Percentiles rank a stretch among this genome's conserved stretches.
Conservation (phyloP, 2,888 invertebrate species). For the Hirtodrosophila duncani region DNA sequence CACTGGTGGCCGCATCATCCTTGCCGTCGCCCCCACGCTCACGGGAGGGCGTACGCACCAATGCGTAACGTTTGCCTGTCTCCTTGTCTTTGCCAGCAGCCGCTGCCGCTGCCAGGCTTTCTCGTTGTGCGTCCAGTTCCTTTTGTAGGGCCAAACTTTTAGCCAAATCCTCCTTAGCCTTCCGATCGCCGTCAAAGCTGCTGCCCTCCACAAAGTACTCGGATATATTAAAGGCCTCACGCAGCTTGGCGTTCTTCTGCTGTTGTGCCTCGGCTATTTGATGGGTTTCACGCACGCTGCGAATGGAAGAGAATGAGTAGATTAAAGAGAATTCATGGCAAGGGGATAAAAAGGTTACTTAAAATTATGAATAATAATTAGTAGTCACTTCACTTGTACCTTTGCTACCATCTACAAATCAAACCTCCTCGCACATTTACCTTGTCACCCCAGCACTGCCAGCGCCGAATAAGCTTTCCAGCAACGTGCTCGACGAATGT, state of each 20-base stretch:
- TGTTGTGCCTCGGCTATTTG: slow-evolving; percentile 97
- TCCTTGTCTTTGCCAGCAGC: slow-evolving; percentile 72
- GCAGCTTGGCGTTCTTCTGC: slow-evolving; percentile 94
- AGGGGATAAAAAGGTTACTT: too few species aligned
- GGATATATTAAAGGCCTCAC: slow-evolving; percentile 96
- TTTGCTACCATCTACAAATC: too few species aligned
- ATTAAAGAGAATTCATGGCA: not conserved
- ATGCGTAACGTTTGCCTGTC: slow-evolving; percentile 82
- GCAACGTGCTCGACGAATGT: slow-evolving; percentile 50
- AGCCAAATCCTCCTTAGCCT: slow-evolving; percentile 79
- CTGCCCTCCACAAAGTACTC: slow-evolving; percentile 96
- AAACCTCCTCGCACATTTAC: slow-evolving; percentile 31
- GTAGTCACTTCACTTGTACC: too few species aligned
- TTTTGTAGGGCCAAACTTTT: slow-evolving; percentile 78
- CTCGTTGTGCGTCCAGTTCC: slow-evolving; percentile 79
- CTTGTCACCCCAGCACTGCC: slow-evolving; percentile 49
- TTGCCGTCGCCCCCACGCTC: slow-evolving; percentile 77
- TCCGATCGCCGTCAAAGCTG: slow-evolving; percentile 90
- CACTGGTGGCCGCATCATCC: slow-evolving; percentile 76
- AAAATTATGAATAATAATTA: too few species aligned
- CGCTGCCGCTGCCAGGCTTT: slow-evolving; percentile 69
- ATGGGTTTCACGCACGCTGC: slow-evolving; percentile 95
- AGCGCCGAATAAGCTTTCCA: slow-evolving; percentile 54
- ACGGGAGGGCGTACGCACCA: slow-evolving; percentile 87
- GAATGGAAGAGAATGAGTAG: slow-evolving; percentile 12